These are phyloP conservation scores for Acrocyrtus sp. DNA, from an alignment of 2,888 invertebrate species.

Conservation along the genomic window DNA sequence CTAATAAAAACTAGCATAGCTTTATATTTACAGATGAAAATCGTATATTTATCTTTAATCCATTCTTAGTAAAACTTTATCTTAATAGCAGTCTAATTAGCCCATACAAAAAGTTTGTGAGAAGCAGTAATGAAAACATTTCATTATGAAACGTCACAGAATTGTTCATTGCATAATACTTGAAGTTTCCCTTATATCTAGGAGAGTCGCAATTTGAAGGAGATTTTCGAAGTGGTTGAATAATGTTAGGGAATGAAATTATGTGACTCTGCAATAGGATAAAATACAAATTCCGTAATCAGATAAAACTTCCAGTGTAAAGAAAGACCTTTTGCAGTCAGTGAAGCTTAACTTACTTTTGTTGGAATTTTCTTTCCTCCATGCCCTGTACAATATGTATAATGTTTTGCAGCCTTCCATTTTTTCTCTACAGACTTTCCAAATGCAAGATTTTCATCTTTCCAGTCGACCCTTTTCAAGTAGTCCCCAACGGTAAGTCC, in stretches of 20 bases:
- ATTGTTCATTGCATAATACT: not conserved
- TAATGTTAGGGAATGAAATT: constrained; percentile 24
- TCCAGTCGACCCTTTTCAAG: constrained; percentile 54
- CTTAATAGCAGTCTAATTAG: too few relatives aligned
- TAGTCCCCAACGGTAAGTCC: constrained; percentile 52
- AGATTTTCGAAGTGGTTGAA: constrained; percentile 11
- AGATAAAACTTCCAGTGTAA: too few relatives aligned
- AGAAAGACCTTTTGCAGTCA: too few relatives aligned
- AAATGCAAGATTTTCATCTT: constrained; percentile 16
- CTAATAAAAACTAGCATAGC: not conserved
- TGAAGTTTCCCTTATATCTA: not conserved
- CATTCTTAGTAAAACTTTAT: too few relatives aligned
- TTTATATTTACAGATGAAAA: too few relatives aligned
- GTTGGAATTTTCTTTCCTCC: constrained; percentile 33
- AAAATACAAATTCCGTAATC: not conserved
- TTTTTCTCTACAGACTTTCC: constrained; percentile 37
- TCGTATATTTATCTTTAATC: too few relatives aligned
- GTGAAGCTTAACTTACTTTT: constrained; percentile 27
- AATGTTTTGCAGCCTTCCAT: constrained; percentile 56
- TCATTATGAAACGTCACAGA: too few relatives aligned
- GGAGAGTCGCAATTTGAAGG: not conserved
- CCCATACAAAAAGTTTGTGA: too few relatives aligned
- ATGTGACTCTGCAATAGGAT: constrained; percentile 26
- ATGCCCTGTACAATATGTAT: constrained; percentile 46
- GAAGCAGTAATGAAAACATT: too few relatives aligned